Evolutionary conservation across 92 coral and sea anemone species (phyloP).

Genomic region (Zoanthus sansibaricus): DNA sequence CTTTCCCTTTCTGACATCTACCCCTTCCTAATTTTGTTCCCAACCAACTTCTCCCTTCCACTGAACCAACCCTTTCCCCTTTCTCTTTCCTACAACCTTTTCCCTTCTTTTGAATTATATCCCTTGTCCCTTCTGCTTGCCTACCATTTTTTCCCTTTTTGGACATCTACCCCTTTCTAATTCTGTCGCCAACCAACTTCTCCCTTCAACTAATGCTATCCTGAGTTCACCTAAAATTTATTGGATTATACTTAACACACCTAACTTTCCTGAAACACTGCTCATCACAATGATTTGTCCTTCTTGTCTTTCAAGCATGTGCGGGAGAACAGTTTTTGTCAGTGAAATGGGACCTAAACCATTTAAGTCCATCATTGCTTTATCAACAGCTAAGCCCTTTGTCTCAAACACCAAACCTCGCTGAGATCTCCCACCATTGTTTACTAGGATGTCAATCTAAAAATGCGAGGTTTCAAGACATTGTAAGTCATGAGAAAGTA

Average conservation of each 20-base stretch:
- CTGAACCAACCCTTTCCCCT: too few species aligned
- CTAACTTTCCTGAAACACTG: conserved; percentile 94
- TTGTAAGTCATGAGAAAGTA: not conserved
- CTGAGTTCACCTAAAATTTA: too few species aligned
- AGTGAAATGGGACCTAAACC: conserved; percentile 84
- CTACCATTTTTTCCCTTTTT: too few species aligned
- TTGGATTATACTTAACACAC: conserved; percentile 36
- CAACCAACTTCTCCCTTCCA: too few species aligned
- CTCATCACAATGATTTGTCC: conserved; percentile 95
- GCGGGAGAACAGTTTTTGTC: conserved; percentile 87
- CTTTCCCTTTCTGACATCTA: too few species aligned
- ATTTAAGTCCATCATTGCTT: conserved; percentile 87
- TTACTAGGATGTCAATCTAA: conserved; percentile 92
- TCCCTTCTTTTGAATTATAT: too few species aligned
- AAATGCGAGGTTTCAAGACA: not conserved
- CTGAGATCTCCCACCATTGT: conserved; percentile 95
- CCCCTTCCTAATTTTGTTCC: too few species aligned
- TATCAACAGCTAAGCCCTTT: conserved; percentile 79
- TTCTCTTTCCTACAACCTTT: too few species aligned
- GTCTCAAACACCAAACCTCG: conserved; percentile 89
- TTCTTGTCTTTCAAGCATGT: conserved; percentile 87
- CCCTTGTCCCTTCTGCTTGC: too few species aligned
- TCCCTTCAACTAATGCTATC: too few species aligned
- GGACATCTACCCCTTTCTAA: too few species aligned
- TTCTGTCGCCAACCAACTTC: too few species aligned